phyloP scores from a whole-genome alignment of 2,797 vertebrate genomes.

The Nannoperca obscura region DNA sequence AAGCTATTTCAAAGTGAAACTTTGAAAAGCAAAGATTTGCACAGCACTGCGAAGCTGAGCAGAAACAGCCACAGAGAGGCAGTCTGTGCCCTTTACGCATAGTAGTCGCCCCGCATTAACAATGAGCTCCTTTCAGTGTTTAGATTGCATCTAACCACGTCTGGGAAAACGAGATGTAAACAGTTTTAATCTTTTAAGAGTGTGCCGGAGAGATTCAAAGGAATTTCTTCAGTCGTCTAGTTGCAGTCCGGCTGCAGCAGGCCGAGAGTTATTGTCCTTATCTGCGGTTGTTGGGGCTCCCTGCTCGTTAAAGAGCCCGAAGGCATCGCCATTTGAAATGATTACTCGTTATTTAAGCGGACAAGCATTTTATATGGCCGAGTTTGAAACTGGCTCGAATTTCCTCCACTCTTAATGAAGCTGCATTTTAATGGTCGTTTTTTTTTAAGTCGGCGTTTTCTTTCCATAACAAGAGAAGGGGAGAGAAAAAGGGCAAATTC shows the following conservation, averaged over 20 bases:
- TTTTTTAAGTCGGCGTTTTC: slow-evolving; percentile 47
- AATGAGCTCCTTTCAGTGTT: slow-evolving; percentile 75
- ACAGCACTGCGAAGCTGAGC: slow-evolving; percentile 12
- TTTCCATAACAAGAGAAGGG: slow-evolving; percentile 68
- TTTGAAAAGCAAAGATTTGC: slow-evolving; percentile 1
- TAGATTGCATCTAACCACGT: slow-evolving; percentile 79
- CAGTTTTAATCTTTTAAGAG: slow-evolving; percentile 73
- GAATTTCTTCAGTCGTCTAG: slow-evolving; percentile 43
- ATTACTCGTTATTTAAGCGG: slow-evolving; percentile 74
- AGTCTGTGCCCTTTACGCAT: slow-evolving; percentile 2
- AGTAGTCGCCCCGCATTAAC: slow-evolving; percentile 49
- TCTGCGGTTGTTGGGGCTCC: slow-evolving; percentile 70
- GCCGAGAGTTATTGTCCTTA: slow-evolving; percentile 67
- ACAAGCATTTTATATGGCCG: slow-evolving; percentile 76
- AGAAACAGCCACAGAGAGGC: slow-evolving; percentile 22
- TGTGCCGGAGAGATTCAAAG: slow-evolving; percentile 63
- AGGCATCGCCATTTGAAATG: slow-evolving; percentile 70
- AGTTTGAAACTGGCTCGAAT: slow-evolving; percentile 74
- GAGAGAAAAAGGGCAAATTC: not conserved
- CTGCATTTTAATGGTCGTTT: slow-evolving; percentile 66
- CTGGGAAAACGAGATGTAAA: slow-evolving; percentile 81
- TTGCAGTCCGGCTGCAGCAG: slow-evolving; percentile 41
- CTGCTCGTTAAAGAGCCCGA: slow-evolving; percentile 70
- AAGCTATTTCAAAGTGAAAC: slow-evolving; percentile 7
- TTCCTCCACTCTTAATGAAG: slow-evolving; percentile 79